Evolutionary conservation across 2,797 vertebrate genomes (phyloP), one percentile per base, ranked within the genome.

Genomic region (Acanthis flammea): DNA sequence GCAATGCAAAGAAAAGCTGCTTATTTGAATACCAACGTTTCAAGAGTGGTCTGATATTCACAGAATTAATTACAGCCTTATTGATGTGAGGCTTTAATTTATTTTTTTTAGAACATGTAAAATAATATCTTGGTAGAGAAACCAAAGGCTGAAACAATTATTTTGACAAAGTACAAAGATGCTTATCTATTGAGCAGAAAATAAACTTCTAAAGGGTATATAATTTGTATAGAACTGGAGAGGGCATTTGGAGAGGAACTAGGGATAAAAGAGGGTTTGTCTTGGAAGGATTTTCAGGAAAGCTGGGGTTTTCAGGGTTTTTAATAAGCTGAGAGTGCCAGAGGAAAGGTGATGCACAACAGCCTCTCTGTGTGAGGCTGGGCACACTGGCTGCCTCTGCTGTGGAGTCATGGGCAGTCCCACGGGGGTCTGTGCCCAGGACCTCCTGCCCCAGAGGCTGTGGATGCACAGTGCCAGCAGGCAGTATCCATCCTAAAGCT

Each of bases 361-460:
- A 72, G 37, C 12, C 5, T 27, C 35, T 80, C 50, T 50, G 35
- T 4, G 12, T 58, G 61, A 65, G 17, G 15, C 27, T 2, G 10
- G 13, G 22, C 14, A 24, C 3, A 1, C 14, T 53, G 61, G 14
- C 41, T 76, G 62, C 33, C 19, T 18, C 24, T 51, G 68, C 12
- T 51, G 50, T 17, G 21, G n/a, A 21, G 42, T 25, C 33, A 35
- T 0, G 0, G 54, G 19, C 14, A 74, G 7, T 5, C 23, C 30
- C 6, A 3, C 1, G 1, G 44, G 25, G 6, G 1, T 62, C 78
- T 67, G 16, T 1, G 2, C 61, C 58, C 31, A 45, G 8, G 23
- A 60, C 15, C 6, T 21, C 80, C 42, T 88, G 45, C 22, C 68
- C 39, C 17, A 31, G 25, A 45, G 35, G 18, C 42, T 65, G 23